phyloP scores from a whole-genome alignment of 2,113 vertebrate genomes.

The Psittacus erithacus region DNA sequence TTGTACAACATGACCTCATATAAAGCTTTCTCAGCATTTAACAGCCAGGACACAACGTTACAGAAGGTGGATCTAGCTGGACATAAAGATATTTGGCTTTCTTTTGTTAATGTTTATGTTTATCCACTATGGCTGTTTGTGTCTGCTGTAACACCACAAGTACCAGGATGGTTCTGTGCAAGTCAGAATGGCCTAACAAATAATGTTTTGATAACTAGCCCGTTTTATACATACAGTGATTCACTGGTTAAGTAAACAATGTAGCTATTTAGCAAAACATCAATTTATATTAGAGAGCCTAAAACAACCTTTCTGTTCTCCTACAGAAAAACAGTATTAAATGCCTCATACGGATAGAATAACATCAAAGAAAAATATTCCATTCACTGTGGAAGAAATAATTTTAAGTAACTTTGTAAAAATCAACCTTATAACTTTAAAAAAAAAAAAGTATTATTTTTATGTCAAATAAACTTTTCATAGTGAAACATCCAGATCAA shows the following conservation, averaged over 20 bases:
- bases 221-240: slow-evolving; percentile 15
- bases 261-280: slow-evolving; percentile 42
- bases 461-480: background rate
- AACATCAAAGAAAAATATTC: background rate
- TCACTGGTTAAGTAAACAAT: slow-evolving; percentile 39
- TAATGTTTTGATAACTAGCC: slow-evolving; percentile 25
- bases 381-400: background rate
- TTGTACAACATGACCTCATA: background rate
- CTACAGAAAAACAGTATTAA: slow-evolving; percentile 11
- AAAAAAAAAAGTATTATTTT: background rate
- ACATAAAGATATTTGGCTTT: background rate
- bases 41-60: rapidly evolving
- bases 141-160: background rate
- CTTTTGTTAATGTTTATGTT: background rate
- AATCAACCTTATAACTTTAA: background rate
- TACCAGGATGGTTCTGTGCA: background rate
- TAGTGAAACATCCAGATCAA: background rate
- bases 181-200: background rate
- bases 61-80: background rate
- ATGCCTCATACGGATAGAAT: background rate
- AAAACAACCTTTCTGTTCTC: slow-evolving; percentile 33
- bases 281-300: background rate
- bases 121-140: background rate
- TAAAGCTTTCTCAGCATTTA: background rate
- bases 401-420: background rate